phyloP scores from a whole-genome alignment of 1,140 invertebrate species.

The Brachionus plicatilis region DNA sequence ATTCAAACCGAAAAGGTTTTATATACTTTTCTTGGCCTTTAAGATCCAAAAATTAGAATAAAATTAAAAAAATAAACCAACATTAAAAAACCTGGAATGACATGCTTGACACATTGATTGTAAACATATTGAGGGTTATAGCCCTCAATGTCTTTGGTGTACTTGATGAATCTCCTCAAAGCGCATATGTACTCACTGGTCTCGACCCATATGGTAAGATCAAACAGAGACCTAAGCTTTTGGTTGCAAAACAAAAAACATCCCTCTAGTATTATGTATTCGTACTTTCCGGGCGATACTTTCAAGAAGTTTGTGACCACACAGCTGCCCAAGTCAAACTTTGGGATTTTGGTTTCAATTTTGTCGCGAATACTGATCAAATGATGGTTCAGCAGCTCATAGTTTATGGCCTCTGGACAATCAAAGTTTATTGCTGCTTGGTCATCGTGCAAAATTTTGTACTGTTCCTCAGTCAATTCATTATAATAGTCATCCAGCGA shows the following conservation, averaged over 20 bases:
- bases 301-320: background rate
- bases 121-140: constrained; percentile 9
- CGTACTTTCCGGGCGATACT: background rate
- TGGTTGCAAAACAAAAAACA: constrained; percentile 2
- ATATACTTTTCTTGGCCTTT: constrained; percentile 34
- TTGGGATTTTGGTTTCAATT: background rate
- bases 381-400: background rate
- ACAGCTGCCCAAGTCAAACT: constrained; percentile 18
- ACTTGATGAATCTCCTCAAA: constrained; percentile 27
- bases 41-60: background rate
- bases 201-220: background rate
- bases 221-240: background rate
- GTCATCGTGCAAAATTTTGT: constrained; percentile 30
- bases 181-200: constrained; percentile 26
- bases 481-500: constrained; percentile 35
- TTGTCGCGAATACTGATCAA: background rate
- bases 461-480: constrained; percentile 12
- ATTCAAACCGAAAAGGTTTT: background rate
- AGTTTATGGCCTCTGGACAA: constrained; percentile 15
- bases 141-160: background rate
- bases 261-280: constrained; percentile 18
- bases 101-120: constrained; percentile 28
- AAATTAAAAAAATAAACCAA: background rate
- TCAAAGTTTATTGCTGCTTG: constrained; percentile 33
- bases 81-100: background rate